Evolutionary conservation across 2,113 vertebrate species (phyloP).

Genomic region (Catharus minimus): DNA sequence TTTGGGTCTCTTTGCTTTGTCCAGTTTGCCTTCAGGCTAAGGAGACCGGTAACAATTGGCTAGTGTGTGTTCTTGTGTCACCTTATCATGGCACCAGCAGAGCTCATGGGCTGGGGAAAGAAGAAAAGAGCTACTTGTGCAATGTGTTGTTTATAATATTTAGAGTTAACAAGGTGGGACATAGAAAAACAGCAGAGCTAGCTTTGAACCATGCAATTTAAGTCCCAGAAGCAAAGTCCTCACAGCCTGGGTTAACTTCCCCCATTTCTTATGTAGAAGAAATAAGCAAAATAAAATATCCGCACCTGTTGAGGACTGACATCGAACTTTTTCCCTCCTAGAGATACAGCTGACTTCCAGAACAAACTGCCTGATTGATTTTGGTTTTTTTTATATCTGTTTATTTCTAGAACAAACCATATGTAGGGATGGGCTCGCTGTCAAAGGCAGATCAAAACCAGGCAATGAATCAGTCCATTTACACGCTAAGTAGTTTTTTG

Average conservation of each 20-base stretch:
- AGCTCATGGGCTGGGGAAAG: background rate
- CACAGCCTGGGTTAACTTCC: background rate
- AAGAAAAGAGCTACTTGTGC: background rate
- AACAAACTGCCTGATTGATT: background rate
- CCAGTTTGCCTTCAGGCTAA: background rate
- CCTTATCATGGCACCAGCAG: background rate
- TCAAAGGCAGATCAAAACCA: conserved; percentile 63
- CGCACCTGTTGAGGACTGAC: background rate
- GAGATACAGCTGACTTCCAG: background rate
- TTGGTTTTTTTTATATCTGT: background rate
- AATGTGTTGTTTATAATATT: background rate
- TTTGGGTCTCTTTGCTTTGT: background rate
- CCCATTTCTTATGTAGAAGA: background rate
- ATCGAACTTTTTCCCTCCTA: background rate
- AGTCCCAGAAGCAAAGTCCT: background rate
- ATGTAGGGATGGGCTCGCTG: conserved; percentile 71
- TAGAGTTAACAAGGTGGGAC: background rate
- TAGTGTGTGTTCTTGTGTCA: background rate
- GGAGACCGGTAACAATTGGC: background rate
- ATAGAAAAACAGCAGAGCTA: background rate
- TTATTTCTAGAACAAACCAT: conserved; percentile 80
- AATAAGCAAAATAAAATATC: background rate
- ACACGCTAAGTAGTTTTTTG: conserved; percentile 80
- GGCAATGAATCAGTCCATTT: conserved; percentile 81
- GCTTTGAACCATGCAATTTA: background rate